Base-by-base conservation (phyloP, 2,888 invertebrate genomes). In the Drosophila parthenogenetica region DNA sequence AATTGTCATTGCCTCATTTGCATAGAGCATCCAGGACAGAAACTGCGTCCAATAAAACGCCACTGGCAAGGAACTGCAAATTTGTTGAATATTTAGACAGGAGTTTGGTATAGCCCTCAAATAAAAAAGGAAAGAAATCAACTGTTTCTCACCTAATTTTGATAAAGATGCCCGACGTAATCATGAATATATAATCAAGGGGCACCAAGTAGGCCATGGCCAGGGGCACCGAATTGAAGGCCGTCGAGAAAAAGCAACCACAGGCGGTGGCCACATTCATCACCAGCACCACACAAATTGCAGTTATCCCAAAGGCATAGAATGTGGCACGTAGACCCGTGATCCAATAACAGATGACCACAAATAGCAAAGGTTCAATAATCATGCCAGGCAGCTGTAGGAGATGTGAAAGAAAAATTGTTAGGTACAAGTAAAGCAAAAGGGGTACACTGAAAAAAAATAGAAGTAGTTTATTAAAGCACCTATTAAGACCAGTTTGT, bases 151-250 rank as follows among this genome's bases (percentile, higher is more conserved):
- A 97, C 97, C 95, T 95, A 73, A 97, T 93, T 92, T 95, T 96
- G 50, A 97, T 93, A 90, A 97, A 97, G 42, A 97, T 93, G 22
- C 97, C 97, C 55, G 97, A 97, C 1, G 97, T 97, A 80, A 97
- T 95, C 96, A 97, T 97, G 63, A 97, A 94, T 10, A 96, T 93
- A 87, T 96, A 97, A 92, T 97, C 97, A 86, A 97, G 96, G 0
- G 97, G 97, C 70, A 97, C 96, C 55, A 97, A 93, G 90, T 96
- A 97, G 0, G 96, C 95, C 94, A 97, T 96, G 0, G 97, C 96
- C 49, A 95, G 89, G 1, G 97, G 95, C 87, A 96, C 95, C 11
- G 95, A 96, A 39, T 96, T 95, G 89, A 97, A 97, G 0, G 95
- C 95, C 39, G 95, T 95, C 0, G 97, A 97, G 91, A 97, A 97